phyloP scores from a whole-genome alignment of 2,888 invertebrate species.

The Mantis religiosa region DNA sequence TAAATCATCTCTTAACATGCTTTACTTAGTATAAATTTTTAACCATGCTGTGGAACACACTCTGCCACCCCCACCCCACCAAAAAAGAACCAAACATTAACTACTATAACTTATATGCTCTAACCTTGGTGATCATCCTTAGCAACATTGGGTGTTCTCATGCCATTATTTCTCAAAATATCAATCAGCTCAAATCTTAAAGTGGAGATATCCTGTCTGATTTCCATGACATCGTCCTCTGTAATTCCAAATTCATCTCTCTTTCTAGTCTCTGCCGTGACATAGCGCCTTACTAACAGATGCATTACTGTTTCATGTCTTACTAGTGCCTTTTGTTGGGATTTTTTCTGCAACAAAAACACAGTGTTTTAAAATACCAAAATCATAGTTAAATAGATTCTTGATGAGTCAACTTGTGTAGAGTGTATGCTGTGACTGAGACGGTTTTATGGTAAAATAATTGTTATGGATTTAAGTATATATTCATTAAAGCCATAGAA shows the following conservation, averaged over 20 bases:
- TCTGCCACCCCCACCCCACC: too few species aligned
- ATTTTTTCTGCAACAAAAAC: constrained; percentile 56
- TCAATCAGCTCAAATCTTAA: constrained; percentile 89
- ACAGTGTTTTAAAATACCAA: background rate
- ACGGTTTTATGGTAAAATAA: too few species aligned
- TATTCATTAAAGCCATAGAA: background rate
- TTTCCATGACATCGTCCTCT: constrained; percentile 97
- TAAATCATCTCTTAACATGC: background rate
- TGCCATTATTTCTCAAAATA: constrained; percentile 83
- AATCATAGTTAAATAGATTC: background rate
- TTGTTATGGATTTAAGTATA: background rate
- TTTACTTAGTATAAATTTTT: background rate
- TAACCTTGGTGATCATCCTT: constrained; percentile 60
- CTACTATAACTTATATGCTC: too few species aligned
- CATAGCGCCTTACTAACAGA: constrained; percentile 82
- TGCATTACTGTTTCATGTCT: constrained; percentile 83
- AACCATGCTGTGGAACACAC: too few species aligned
- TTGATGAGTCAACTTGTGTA: background rate
- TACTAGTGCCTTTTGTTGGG: constrained; percentile 63
- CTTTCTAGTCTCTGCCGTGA: constrained; percentile 82
- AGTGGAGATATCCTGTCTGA: constrained; percentile 94
- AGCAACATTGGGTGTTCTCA: constrained; percentile 73
- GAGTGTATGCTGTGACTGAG: too few species aligned
- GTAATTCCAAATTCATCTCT: constrained; percentile 89
- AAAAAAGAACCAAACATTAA: too few species aligned